These are phyloP conservation scores for Eulemur rubriventer DNA, from an alignment of 2,797 vertebrate species.

Conservation along the genomic window DNA sequence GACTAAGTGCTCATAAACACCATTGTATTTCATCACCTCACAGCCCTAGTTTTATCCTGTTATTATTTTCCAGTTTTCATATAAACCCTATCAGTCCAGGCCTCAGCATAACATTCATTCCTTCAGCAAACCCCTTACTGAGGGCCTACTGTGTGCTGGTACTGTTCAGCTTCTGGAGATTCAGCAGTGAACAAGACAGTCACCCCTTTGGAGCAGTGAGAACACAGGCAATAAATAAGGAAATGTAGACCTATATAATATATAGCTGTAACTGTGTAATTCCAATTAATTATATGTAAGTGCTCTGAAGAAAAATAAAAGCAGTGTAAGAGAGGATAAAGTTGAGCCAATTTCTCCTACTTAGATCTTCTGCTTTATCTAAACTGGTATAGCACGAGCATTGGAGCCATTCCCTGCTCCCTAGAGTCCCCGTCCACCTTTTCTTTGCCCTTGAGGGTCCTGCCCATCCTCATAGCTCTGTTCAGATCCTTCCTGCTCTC, in stretches of 20 bases:
- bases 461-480: neutral
- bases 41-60: neutral
- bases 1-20: neutral
- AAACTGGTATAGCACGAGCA: neutral
- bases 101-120: neutral
- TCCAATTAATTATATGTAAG: neutral
- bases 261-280: neutral
- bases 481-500: neutral
- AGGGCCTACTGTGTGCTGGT: neutral
- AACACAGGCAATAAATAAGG: neutral
- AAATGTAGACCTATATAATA: too few relatives aligned
- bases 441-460: neutral
- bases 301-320: neutral
- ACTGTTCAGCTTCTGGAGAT: neutral
- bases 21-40: neutral
- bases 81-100: neutral
- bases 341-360: neutral
- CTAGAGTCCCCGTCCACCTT: neutral
- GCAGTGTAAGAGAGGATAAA: neutral
- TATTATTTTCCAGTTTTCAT: neutral
- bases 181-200: neutral
- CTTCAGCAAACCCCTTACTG: neutral
- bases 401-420: neutral
- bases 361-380: neutral
- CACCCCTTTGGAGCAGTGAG: neutral